A percentile compares a stretch with the other conserved stretches of the same genome.
phyloP scores from a whole-genome alignment of 2,113 vertebrate species.

The Silurus asotus region DNA sequence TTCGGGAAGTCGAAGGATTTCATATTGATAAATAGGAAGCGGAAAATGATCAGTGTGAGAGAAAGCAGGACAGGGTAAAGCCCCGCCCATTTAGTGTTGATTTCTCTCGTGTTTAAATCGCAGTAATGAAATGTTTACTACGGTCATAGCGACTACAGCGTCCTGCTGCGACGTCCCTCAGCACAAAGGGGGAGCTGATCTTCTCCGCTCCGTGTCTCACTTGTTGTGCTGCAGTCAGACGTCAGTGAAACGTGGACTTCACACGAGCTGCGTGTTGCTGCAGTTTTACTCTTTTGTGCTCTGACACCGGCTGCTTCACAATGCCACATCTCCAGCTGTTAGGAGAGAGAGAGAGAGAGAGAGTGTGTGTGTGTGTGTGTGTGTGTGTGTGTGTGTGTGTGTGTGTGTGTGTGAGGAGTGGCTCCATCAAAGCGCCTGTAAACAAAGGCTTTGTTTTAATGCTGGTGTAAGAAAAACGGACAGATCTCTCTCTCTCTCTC shows the following conservation, averaged over 20 bases:
- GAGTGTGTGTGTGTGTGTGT: not conserved
- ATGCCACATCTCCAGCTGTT: constrained; percentile 38
- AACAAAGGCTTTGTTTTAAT: constrained; percentile 57
- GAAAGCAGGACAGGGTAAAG: too few relatives aligned
- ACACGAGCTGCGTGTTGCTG: not conserved
- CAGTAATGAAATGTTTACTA: too few relatives aligned
- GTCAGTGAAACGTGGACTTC: not conserved
- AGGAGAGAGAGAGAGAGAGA: not conserved
- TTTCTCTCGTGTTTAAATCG: too few relatives aligned
- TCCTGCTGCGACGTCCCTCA: too few relatives aligned
- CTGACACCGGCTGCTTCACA: constrained; percentile 23
- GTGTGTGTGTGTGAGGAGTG: not conserved
- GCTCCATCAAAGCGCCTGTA: constrained; percentile 36
- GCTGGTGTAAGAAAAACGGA: not conserved
- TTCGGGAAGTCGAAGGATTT: too few relatives aligned
- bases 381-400: constrained; percentile 35
- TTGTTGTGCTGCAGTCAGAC: not conserved
- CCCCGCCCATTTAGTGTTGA: too few relatives aligned
- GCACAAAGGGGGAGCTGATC: too few relatives aligned
- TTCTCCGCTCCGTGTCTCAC: not conserved
- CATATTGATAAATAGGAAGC: too few relatives aligned
- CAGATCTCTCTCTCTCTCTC: too few relatives aligned
- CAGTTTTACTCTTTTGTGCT: constrained; percentile 11
- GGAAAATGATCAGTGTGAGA: too few relatives aligned
- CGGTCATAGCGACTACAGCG: too few relatives aligned